A percentile compares a stretch with the other conserved stretches of the same genome.
phyloP scores from a whole-genome alignment of 2,888 invertebrate genomes.

The Apodemia mormo region DNA sequence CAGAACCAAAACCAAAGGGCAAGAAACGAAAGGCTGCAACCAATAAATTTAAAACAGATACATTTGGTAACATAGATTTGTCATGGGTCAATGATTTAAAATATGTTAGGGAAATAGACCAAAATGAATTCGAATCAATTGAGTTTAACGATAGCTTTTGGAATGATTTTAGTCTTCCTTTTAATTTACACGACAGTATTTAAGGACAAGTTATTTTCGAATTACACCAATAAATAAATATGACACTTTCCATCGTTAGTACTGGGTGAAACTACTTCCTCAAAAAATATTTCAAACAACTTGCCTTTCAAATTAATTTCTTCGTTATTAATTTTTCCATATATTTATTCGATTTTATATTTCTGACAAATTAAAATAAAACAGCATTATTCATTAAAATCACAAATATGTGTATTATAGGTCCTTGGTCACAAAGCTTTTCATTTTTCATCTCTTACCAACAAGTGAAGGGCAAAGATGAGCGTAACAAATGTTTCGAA shows the following conservation, averaged over 20 bases:
- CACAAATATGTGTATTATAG: too few relatives aligned
- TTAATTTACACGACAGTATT: constrained; percentile 49
- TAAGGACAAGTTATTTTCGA: background rate
- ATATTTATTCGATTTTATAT: too few relatives aligned
- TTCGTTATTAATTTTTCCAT: too few relatives aligned
- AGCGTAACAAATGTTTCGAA: too few relatives aligned
- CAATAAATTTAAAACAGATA: constrained; percentile 24
- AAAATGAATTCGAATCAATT: constrained; percentile 49
- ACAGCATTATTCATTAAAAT: too few relatives aligned
- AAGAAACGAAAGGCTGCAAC: constrained; percentile 24
- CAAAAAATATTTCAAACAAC: too few relatives aligned
- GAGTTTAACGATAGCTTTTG: constrained; percentile 52
- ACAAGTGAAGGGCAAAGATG: too few relatives aligned
- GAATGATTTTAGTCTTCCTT: constrained; percentile 55
- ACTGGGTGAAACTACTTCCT: background rate
- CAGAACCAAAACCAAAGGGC: constrained; percentile 34
- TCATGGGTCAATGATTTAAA: constrained; percentile 64
- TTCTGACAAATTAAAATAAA: too few relatives aligned
- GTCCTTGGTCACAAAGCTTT: too few relatives aligned
- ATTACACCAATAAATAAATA: too few relatives aligned
- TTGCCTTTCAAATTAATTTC: too few relatives aligned
- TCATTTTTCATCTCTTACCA: too few relatives aligned
- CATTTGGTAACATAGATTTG: constrained; percentile 40
- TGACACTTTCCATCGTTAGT: background rate
- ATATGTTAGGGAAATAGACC: constrained; percentile 53